Percentiles rank a stretch among this genome's conserved stretches.
These are phyloP conservation scores for Monopis laevigella DNA, from an alignment of 2,888 invertebrate species.

Conservation along the genomic window DNA sequence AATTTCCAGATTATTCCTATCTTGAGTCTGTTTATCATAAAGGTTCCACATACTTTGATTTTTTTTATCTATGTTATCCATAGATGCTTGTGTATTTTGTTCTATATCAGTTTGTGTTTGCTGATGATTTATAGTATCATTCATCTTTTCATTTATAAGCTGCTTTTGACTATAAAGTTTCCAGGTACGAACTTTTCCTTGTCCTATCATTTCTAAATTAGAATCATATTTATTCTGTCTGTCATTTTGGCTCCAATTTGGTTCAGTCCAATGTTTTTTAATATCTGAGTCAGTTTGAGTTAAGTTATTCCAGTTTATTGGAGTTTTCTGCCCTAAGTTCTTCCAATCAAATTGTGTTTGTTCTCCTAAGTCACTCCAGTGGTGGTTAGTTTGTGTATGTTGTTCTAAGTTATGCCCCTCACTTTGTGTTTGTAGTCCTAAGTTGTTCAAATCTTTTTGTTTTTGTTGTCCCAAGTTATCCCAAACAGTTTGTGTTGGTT, in stretches of 20 bases:
- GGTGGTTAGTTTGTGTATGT: constrained; percentile 18
- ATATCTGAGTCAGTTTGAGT: constrained; percentile 13
- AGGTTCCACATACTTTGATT: not conserved
- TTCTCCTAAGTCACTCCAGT: constrained; percentile 16
- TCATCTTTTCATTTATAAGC: too few relatives aligned
- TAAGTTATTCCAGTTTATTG: constrained; percentile 11
- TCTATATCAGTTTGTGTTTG: too few relatives aligned
- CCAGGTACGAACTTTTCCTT: too few relatives aligned
- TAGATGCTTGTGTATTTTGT: too few relatives aligned
- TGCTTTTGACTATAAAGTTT: too few relatives aligned
- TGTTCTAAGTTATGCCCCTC: constrained; percentile 20
- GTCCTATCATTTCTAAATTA: too few relatives aligned
- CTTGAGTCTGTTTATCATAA: constrained; percentile 22
- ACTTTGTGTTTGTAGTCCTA: constrained; percentile 25
- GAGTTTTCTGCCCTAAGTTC: constrained; percentile 18
- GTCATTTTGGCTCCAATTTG: too few relatives aligned
- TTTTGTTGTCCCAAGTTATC: constrained; percentile 25
- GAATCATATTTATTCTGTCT: too few relatives aligned
- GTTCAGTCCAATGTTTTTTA: too few relatives aligned
- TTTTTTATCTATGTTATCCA: constrained; percentile 17
- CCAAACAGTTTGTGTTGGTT: constrained; percentile 12
- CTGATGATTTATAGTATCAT: too few relatives aligned
- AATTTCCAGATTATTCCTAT: constrained; percentile 26
- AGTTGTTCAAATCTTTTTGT: constrained; percentile 22
- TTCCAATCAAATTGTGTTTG: constrained; percentile 1